Conservation (phyloP, 2,797 vertebrate species). For the Ficedula albicollis region DNA sequence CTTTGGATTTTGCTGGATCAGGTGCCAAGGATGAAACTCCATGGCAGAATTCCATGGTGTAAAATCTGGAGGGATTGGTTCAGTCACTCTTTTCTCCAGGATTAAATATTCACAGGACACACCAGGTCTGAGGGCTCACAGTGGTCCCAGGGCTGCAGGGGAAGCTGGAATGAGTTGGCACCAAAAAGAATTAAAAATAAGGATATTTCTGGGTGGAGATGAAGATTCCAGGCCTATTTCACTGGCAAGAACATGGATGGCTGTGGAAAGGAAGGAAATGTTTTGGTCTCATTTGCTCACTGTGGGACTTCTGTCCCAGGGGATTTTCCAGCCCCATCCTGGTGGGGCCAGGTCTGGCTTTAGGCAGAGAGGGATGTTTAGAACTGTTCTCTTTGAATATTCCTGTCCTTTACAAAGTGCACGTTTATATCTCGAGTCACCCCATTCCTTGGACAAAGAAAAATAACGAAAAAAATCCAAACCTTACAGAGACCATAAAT, state of each 20-base stretch:
- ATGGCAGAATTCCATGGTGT: neutral
- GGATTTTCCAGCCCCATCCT: neutral
- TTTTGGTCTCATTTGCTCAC: neutral
- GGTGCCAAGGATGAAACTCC: no score
- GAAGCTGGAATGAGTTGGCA: neutral
- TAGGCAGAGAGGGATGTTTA: neutral
- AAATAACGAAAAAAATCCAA: rapidly evolving
- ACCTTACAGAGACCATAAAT: neutral
- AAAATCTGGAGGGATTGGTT: neutral
- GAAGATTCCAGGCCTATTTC: neutral
- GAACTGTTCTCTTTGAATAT: neutral
- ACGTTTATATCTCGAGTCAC: no score
- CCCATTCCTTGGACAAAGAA: neutral
- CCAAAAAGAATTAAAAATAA: neutral
- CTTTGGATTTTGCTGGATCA: neutral
- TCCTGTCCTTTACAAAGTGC: rapidly evolving
- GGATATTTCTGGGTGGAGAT: neutral
- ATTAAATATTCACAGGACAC: neutral
- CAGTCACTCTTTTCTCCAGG: neutral
- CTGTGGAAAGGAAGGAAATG: neutral
- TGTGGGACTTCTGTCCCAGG: neutral
- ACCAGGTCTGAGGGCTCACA: rapidly evolving
- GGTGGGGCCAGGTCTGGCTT: neutral
- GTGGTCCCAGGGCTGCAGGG: neutral
- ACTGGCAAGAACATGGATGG: rapidly evolving